Percentiles rank a stretch among this genome's conserved stretches.
Evolutionary conservation across 2,113 vertebrate genomes (phyloP).

Genomic region (Heloderma charlesbogerti): DNA sequence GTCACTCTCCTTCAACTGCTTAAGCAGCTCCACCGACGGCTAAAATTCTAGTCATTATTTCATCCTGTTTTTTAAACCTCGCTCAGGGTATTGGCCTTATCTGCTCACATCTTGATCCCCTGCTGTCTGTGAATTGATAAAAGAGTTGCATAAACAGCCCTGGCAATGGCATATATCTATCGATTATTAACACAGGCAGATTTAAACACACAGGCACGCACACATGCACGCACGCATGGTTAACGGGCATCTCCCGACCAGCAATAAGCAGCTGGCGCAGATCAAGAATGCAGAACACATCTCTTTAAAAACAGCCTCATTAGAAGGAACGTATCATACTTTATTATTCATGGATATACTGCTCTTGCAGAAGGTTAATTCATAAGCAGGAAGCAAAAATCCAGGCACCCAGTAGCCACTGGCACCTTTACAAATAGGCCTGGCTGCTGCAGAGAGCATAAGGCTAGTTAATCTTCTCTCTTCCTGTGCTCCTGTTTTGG

Average conservation of each 20-base stretch:
- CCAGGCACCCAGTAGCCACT: accelerated
- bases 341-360: background rate
- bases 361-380: background rate
- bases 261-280: background rate
- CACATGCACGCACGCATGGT: too few relatives aligned
- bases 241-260: conserved; percentile 20
- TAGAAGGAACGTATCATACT: background rate
- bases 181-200: conserved; percentile 29
- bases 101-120: conserved; percentile 29
- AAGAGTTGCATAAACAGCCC: conserved; percentile 56
- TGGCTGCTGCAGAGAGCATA: background rate
- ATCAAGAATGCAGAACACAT: background rate
- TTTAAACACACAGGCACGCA: background rate
- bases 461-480: background rate
- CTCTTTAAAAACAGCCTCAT: background rate
- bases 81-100: conserved; percentile 40
- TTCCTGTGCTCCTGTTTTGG: background rate
- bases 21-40: conserved; percentile 4
- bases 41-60: conserved; percentile 54
- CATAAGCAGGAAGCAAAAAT: too few relatives aligned
- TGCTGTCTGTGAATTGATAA: conserved; percentile 60
- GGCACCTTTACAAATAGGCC: background rate
- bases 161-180: conserved; percentile 43
- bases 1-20: background rate
- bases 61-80: conserved; percentile 36